phyloP scores from a whole-genome alignment of 2,113 vertebrate genomes.

The Xyliphius kryptos region DNA sequence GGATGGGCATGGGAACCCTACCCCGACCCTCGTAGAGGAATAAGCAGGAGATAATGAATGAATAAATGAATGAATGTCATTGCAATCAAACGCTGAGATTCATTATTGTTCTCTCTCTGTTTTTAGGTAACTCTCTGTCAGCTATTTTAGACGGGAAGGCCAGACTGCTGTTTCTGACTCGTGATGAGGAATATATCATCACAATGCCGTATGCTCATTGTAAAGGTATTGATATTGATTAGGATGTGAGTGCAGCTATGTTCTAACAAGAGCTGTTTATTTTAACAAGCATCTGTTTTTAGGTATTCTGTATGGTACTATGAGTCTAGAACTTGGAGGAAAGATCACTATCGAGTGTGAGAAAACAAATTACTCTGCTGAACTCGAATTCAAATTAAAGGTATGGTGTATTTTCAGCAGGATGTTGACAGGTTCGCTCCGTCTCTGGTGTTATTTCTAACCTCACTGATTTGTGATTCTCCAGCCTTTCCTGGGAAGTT shows the following conservation, averaged over 20 bases:
- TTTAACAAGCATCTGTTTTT: too few relatives aligned
- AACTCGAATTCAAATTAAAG: slow-evolving; percentile 95
- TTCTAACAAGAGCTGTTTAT: too few relatives aligned
- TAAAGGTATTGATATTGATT: slow-evolving; percentile 74
- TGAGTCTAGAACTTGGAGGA: slow-evolving; percentile 91
- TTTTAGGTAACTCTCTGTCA: slow-evolving; percentile 86
- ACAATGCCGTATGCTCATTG: slow-evolving; percentile 97
- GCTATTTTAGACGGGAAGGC: slow-evolving; percentile 90
- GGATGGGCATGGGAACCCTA: too few relatives aligned
- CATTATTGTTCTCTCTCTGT: too few relatives aligned
- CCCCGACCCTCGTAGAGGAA: too few relatives aligned
- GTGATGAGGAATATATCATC: slow-evolving; percentile 85
- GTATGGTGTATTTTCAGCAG: too few relatives aligned
- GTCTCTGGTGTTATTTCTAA: neutral
- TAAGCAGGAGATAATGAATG: too few relatives aligned
- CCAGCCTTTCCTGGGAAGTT: slow-evolving; percentile 87
- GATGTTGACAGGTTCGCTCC: too few relatives aligned
- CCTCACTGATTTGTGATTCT: neutral
- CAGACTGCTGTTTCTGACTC: slow-evolving; percentile 74
- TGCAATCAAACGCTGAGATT: too few relatives aligned
- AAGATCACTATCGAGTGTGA: slow-evolving; percentile 85
- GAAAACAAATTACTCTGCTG: slow-evolving; percentile 76
- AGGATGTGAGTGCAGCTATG: too few relatives aligned
- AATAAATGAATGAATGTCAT: too few relatives aligned
- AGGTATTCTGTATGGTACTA: slow-evolving; percentile 94